Percentiles rank a stretch among this genome's conserved stretches.
Conservation (phyloP, 2,113 vertebrate genomes). For the Leptosomus discolor region DNA sequence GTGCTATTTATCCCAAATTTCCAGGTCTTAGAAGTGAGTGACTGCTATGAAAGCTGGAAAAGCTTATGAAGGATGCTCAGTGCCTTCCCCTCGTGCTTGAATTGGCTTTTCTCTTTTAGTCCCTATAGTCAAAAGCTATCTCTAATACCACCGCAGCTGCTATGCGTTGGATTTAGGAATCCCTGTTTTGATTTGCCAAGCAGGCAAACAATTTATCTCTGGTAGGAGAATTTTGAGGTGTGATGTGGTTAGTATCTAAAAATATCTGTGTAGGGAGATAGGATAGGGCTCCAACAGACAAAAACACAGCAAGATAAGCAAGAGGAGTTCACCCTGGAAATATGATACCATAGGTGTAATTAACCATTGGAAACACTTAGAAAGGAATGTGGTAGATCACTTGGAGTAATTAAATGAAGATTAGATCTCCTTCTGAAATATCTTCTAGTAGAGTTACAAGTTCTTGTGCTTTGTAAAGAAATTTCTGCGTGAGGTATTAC, state of each 20-base stretch:
- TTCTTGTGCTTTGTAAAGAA: constrained; percentile 54
- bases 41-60: neutral
- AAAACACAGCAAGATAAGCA: constrained; percentile 33
- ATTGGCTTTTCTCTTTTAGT: neutral
- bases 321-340: neutral
- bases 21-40: neutral
- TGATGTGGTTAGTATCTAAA: constrained; percentile 54
- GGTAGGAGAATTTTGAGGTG: constrained; percentile 8
- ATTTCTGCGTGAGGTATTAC: constrained; percentile 14
- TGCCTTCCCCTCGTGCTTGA: neutral
- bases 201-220: neutral
- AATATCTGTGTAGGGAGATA: constrained; percentile 13
- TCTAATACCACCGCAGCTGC: neutral
- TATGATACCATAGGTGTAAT: neutral
- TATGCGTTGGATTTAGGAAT: neutral
- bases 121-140: neutral
- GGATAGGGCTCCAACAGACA: constrained; percentile 26
- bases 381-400: constrained; percentile 53
- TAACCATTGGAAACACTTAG: constrained; percentile 22
- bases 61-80: neutral
- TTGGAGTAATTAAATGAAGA: constrained; percentile 58
- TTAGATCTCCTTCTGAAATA: constrained; percentile 52
- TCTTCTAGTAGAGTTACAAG: constrained; percentile 38
- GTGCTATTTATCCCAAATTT: neutral
- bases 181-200: constrained; percentile 36